These are phyloP conservation scores for Rhamphomyia laevipes DNA, from an alignment of 2,888 invertebrate genomes.

Conservation along the genomic window DNA sequence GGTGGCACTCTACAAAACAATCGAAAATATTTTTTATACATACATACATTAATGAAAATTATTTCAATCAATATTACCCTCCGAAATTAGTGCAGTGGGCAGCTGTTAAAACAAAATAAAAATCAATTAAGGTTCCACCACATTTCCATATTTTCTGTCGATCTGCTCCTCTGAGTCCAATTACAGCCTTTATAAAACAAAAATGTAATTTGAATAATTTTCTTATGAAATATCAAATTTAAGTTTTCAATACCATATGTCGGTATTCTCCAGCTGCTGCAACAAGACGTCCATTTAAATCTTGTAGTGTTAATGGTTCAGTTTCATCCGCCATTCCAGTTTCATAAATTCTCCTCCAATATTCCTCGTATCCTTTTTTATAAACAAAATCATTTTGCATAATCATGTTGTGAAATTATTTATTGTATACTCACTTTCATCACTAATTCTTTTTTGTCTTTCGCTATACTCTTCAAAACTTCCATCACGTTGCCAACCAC, in stretches of 20 bases:
- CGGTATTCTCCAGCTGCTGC: slow-evolving; percentile 12
- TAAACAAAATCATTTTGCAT: no score
- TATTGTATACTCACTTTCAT: no score
- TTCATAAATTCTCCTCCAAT: not conserved
- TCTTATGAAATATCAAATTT: not conserved
- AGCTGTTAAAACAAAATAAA: slow-evolving; percentile 5
- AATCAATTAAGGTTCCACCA: slow-evolving; percentile 6
- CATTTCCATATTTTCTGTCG: slow-evolving; percentile 2
- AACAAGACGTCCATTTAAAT: slow-evolving; percentile 10
- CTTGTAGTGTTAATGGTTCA: not conserved
- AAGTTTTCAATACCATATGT: slow-evolving; percentile 7
- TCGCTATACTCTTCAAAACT: no score
- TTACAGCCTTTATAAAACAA: not conserved
- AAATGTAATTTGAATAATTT: not conserved
- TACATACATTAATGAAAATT: no score
- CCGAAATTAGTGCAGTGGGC: slow-evolving; percentile 5
- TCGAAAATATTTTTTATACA: no score
- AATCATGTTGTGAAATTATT: no score
- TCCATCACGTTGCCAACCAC: no score
- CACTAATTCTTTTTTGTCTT: no score
- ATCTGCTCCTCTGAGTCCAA: not conserved
- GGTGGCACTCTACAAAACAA: slow-evolving; percentile 29
- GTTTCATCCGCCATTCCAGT: not conserved
- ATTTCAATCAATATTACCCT: no score
- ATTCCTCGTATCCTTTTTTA: not conserved